Percentiles rank a stretch among this genome's conserved stretches.
phyloP scores from a whole-genome alignment of 2,888 invertebrate species.

The Resseliella maxima region DNA sequence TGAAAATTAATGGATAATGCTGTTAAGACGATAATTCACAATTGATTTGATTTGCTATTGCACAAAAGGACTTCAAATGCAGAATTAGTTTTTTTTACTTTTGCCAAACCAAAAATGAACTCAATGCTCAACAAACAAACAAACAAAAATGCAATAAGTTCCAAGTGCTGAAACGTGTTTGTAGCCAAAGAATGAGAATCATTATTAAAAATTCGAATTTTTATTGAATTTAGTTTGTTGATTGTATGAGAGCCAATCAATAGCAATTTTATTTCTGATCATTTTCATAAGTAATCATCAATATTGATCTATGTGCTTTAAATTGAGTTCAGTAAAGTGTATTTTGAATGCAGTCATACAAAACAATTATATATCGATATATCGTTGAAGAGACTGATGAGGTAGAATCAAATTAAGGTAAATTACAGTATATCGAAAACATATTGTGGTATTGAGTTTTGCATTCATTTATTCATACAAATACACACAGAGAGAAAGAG shows the following conservation, averaged over 20 bases:
- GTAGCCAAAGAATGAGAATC: background rate
- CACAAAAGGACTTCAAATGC: too few relatives aligned
- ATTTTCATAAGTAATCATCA: constrained; percentile 12
- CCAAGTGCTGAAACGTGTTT: too few relatives aligned
- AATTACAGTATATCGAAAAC: constrained; percentile 14
- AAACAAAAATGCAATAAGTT: too few relatives aligned
- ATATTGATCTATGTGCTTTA: constrained; percentile 14
- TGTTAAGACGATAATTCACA: too few relatives aligned
- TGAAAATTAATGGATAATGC: too few relatives aligned
- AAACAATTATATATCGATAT: constrained; percentile 44
- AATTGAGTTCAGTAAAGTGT: background rate
- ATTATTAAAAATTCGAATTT: constrained; percentile 31
- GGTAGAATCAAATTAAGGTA: constrained; percentile 44
- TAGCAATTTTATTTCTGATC: constrained; percentile 35
- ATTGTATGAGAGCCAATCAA: background rate
- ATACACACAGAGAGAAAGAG: background rate
- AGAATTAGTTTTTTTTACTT: too few relatives aligned
- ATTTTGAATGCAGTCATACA: too few relatives aligned
- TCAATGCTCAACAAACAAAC: too few relatives aligned
- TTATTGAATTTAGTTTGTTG: constrained; percentile 3
- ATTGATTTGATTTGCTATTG: too few relatives aligned
- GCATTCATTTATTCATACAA: background rate
- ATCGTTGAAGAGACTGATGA: constrained; percentile 31
- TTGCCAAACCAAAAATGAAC: too few relatives aligned
- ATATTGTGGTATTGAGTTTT: constrained; percentile 11